Base-by-base conservation (phyloP, 2,888 invertebrate species). In the Caenorhabditis plicata region DNA sequence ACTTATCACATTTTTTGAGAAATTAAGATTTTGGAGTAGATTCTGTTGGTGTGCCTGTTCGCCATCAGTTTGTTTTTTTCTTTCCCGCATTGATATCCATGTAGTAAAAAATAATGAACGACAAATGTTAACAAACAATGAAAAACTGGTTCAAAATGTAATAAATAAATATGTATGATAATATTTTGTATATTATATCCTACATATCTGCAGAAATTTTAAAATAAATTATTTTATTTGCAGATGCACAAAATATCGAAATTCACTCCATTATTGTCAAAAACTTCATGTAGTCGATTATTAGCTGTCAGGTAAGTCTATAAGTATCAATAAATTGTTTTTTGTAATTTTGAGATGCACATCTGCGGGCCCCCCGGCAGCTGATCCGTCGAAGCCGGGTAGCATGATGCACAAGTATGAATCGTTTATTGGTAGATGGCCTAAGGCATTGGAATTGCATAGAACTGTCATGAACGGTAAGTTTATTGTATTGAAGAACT, bases 391-490 rank as follows among this genome's bases (percentile, higher is more conserved):
- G 11, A 54, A 56, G 27, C 58, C 55, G 19, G 70, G 66, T 19
- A 63, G 66, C 17, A 41, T 72, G 48, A 58, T 61, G 20, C 45
- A 61, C 41, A 60, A 62, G 47, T 70, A 68, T 41, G 70, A 72
- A 32, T 42, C 47, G 31, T 72, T 68, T 27, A 49, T 72, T 38
- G 46, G 53, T 17, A 57, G 50, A 52, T 72, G 66, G 65, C 72
- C 72, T 2, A 61, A 66, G 43, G 48, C 68, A 8, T 42, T 58
- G 25, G 64, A 62, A 17, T 46, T 75, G 22, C 74, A 77, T 50
- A 50, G 64, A 7, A 60, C 68, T 54, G 70, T 75, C 17, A 52
- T 73, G 4, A 61, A 77, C 47, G 77, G 74, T 74, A 15, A 19
- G 66, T 33, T 11, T 13, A n/a, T 26, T 47, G 41, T 35, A 25